These are phyloP conservation scores for Enteromius afrohamiltoni DNA, from an alignment of 2,797 vertebrate species.

Conservation along the genomic window DNA sequence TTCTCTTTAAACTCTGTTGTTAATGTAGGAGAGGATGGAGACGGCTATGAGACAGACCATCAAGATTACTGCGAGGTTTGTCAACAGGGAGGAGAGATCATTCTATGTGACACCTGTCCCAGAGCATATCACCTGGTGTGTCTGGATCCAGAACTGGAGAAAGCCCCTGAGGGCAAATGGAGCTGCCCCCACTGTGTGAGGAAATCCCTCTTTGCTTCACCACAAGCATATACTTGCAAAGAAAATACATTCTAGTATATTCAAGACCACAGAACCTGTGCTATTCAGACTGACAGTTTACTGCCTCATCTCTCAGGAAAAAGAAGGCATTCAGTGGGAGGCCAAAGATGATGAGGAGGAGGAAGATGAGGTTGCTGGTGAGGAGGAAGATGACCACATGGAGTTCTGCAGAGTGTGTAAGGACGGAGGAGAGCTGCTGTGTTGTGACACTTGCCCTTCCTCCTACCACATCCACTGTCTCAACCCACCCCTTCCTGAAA, in stretches of 20 bases:
- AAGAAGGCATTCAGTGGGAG: conserved; percentile 99
- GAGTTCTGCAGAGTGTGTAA: conserved; percentile 98
- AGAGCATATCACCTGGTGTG: conserved; percentile 97
- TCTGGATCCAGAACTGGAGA: conserved; percentile 96
- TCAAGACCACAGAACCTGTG: neutral
- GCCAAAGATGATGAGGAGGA: conserved; percentile 96
- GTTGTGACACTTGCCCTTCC: conserved; percentile 95
- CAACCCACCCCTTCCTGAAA: conserved; percentile 95
- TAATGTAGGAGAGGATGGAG: conserved; percentile 89
- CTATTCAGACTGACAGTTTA: conserved; percentile 1
- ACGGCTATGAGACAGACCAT: conserved; percentile 97
- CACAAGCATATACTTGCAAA: conserved; percentile 18
- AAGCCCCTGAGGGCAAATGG: conserved; percentile 97
- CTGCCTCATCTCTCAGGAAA: conserved; percentile 81
- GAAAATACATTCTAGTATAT: neutral
- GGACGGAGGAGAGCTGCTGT: conserved; percentile 95
- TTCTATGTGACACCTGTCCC: conserved; percentile 97
- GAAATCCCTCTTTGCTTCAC: conserved; percentile 28
- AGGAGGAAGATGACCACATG: conserved; percentile 99
- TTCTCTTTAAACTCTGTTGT: conserved; percentile 2
- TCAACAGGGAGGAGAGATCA: conserved; percentile 98
- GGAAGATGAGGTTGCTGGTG: conserved; percentile 86
- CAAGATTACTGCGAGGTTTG: conserved; percentile 99
- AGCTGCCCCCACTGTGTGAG: conserved; percentile 99
- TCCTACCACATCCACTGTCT: conserved; percentile 99